Evolutionary conservation across 2,888 invertebrate genomes (phyloP), one percentile per base, ranked within the genome.

Genomic region (Polietes domitor): DNA sequence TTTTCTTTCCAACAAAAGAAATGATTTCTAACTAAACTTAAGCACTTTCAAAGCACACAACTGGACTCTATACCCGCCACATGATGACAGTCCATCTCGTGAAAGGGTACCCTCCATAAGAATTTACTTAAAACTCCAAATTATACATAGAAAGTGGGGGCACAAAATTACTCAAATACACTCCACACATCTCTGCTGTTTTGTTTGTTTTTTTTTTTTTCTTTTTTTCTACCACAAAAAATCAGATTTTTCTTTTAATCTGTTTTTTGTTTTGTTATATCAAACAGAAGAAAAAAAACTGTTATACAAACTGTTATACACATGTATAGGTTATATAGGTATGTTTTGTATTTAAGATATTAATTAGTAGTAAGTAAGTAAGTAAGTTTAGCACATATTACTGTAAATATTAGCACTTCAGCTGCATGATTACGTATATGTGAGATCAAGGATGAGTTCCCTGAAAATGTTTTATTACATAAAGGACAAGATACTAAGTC

Each of bases 351-450:
- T 21, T 53, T 53, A 47, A 47, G 15, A 47, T n/a, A 47, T 32
- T 32, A 47, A 12, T 47, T 47, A 15, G 47, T 47, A 12, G 17
- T 53, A 53, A 9, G 10, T 53, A 53, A 53, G 53, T 53, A 21
- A 10, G 53, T 53, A 37, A 68, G 6, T 43, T 21, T 68, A 68
- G 68, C 68, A 68, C 68, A 68, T 68, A 68, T 68, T 68, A 68
- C 68, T 68, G 68, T 68, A 68, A 68, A 68, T 68, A 68, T 68
- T 68, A 68, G 68, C 68, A 68, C 89, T 87, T 92, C 92, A 61
- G 92, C 92, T 71, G 92, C 91, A 88, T 92, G 92, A 89, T 92
- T 92, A 79, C 92, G 90, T 88, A 92, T 92, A 87, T 92, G 92
- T 84, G 92, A 92, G 87, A 92, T 88, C 82, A 92, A 88, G 76